A percentile compares a stretch with the other conserved stretches of the same genome.
Conservation (phyloP, 2,797 vertebrate species). For the Myripristis murdjan region DNA sequence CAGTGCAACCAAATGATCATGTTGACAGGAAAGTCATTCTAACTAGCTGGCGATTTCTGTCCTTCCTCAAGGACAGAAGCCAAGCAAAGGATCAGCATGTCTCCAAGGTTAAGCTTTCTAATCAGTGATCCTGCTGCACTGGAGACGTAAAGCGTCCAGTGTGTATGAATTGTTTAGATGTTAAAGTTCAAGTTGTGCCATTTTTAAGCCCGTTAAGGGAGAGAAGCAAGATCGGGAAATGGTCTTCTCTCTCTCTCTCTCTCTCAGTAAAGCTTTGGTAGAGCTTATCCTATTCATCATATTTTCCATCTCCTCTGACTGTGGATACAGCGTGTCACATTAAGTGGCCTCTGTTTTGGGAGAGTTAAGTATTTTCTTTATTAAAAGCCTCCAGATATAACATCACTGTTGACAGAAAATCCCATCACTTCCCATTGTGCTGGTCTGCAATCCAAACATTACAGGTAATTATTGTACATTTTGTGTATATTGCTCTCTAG, state of each 20-base stretch:
- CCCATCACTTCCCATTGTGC: too few relatives aligned
- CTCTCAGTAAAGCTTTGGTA: too few relatives aligned
- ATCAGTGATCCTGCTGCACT: neutral
- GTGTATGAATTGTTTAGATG: conserved; percentile 32
- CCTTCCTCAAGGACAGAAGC: neutral
- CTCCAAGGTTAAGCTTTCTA: neutral
- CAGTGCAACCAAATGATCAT: conserved; percentile 1
- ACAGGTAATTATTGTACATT: too few relatives aligned
- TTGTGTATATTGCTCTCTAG: too few relatives aligned
- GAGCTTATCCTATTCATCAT: neutral
- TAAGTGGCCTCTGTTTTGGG: conserved; percentile 28
- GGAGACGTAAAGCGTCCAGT: neutral
- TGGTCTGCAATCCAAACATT: too few relatives aligned
- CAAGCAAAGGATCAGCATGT: conserved; percentile 10
- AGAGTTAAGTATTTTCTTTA: conserved; percentile 13
- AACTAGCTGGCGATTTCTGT: neutral
- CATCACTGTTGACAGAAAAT: too few relatives aligned
- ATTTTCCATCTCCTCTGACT: conserved; percentile 27
- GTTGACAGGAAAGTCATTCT: conserved; percentile 4
- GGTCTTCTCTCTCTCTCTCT: too few relatives aligned
- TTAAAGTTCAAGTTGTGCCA: neutral
- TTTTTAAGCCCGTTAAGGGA: conserved; percentile 17
- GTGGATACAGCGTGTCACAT: conserved; percentile 3
- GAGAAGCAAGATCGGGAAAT: conserved; percentile 1
- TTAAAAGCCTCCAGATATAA: neutral